Conservation (phyloP, 2,113 vertebrate genomes). For the Hyaena hyaena region DNA sequence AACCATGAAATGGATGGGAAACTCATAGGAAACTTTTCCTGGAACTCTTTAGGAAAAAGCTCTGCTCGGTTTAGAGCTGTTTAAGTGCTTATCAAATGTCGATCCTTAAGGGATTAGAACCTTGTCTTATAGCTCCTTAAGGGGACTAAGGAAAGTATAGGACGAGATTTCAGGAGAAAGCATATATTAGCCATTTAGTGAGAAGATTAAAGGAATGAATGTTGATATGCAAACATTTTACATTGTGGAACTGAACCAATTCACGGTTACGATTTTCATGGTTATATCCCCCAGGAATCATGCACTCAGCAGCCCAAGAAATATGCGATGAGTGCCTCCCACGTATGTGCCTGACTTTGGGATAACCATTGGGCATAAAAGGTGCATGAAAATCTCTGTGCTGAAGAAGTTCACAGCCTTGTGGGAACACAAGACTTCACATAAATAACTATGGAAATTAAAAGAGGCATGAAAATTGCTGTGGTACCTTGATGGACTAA, state of each 20-base stretch:
- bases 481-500: not conserved
- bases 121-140: not conserved
- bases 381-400: not conserved
- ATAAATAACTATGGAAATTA: not conserved
- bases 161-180: constrained; percentile 25
- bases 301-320: not conserved
- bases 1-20: not conserved
- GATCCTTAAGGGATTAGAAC: not conserved
- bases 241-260: not conserved
- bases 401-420: not conserved
- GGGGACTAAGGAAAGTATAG: not conserved
- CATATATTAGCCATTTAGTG: not conserved
- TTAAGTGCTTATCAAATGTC: not conserved
- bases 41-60: not conserved
- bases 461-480: not conserved
- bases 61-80: not conserved
- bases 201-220: not conserved
- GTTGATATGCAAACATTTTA: not conserved
- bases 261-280: not conserved
- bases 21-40: not conserved
- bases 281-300: not conserved
- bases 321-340: not conserved
- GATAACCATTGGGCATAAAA: not conserved
- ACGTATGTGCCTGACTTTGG: not conserved
- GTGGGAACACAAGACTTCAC: not conserved